Base-by-base conservation (phyloP, 2,888 invertebrate species). In the Monoplex corrugatus region DNA sequence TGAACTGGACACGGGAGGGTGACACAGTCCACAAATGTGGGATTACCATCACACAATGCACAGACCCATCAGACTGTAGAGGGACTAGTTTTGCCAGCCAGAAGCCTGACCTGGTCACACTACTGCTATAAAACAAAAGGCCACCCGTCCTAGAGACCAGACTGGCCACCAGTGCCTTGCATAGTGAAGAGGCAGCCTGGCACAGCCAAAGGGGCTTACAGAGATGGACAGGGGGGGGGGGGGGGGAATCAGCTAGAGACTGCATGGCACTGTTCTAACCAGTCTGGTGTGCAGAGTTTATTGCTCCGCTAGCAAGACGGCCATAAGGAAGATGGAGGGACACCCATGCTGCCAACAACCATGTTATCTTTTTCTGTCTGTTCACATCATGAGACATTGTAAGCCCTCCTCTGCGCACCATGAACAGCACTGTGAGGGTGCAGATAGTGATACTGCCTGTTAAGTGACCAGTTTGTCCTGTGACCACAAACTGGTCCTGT, bases 241-340 rank as follows among this genome's bases (percentile, higher is more conserved):
- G n/a, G n/a, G n/a, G n/a, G n/a, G n/a, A n/a, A n/a, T n/a, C 45
- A 43, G 10, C 35, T 32, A 40, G 13, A 86, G 63, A 63, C 86
- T 40, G 35, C 86, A 86, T 86, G 86, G 86, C 86, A 86, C 86
- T 13, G 23, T 50, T 80, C 43, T 80, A 28, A 80, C 78, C 43
- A 43, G 78, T 6, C 23, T 23, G 78, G 40, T 80, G 40, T 8
- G 28, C 43, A 43, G 78, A 23, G 28, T 19, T 80, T 80, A 80
- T 80, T 80, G 40, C 78, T 40, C 28, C 23, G 43, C 32, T 28
- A 75, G 35, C 78, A 8, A 8, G 32, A 80, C 10, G 78, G 40
- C 40, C 43, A 19, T 23, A 16, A 19, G 78, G 28, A 23, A 40
- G 43, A 40, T 5, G 32, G 23, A 43, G 40, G 78, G 43, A 5